Percentiles rank a stretch among this genome's conserved stretches.
Conservation (phyloP, 2,113 vertebrate genomes). For the Climacteris rufus region DNA sequence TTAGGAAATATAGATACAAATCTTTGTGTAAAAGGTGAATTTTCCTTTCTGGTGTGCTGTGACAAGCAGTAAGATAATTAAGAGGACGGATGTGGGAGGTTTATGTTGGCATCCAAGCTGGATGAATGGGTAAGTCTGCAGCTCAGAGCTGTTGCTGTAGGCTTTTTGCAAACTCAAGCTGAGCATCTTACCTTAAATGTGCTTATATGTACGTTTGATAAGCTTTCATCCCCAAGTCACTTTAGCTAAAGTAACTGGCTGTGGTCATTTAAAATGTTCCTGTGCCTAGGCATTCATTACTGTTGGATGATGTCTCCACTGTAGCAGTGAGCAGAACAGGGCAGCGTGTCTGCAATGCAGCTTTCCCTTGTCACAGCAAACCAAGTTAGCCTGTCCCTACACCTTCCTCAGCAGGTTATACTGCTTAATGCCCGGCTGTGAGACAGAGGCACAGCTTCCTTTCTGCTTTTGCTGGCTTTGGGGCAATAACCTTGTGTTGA, state of each 20-base stretch:
- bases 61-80: background rate
- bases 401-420: background rate
- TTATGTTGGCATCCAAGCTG: background rate
- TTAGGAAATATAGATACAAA: background rate
- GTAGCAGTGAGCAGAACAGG: background rate
- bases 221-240: background rate
- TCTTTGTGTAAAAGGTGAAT: background rate
- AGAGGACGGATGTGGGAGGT: background rate
- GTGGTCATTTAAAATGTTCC: background rate
- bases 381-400: background rate
- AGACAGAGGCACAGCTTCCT: background rate
- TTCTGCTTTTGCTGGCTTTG: background rate
- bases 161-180: background rate
- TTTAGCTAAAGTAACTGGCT: background rate
- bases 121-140: background rate
- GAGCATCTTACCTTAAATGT: background rate
- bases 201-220: background rate
- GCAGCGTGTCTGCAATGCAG: background rate
- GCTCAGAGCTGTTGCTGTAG: background rate
- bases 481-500: background rate
- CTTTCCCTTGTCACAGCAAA: background rate
- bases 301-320: background rate
- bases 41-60: background rate
- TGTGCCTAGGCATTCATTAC: background rate
- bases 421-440: background rate